These are phyloP conservation scores for Chaitophorus viminalis DNA, from an alignment of 2,888 invertebrate genomes.

Conservation along the genomic window DNA sequence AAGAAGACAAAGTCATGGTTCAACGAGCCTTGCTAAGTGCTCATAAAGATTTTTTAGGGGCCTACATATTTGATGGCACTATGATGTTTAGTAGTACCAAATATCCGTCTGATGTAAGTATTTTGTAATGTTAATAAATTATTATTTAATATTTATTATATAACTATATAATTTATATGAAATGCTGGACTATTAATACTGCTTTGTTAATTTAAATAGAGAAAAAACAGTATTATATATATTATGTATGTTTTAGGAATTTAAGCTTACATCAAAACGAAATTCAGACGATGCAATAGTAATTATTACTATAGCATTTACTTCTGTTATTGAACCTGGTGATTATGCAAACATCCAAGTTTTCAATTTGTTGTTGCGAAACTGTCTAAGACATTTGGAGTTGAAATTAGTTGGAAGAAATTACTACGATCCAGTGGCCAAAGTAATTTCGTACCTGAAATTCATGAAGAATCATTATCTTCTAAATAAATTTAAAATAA, in stretches of 20 bases:
- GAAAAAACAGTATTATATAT: background rate
- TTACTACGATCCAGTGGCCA: constrained; percentile 77
- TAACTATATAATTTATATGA: too few species aligned
- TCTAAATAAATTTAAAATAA: background rate
- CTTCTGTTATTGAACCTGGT: constrained; percentile 74
- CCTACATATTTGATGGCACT: constrained; percentile 81
- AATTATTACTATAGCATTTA: constrained; percentile 67
- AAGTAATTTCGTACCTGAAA: constrained; percentile 70
- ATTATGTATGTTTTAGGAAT: background rate
- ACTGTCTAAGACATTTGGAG: constrained; percentile 73
- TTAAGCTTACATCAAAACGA: constrained; percentile 50
- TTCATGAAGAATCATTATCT: background rate
- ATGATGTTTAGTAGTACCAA: constrained; percentile 75
- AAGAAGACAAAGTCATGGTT: constrained; percentile 74
- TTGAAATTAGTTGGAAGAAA: constrained; percentile 79
- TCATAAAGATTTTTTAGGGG: constrained; percentile 72
- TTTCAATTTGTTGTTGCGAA: constrained; percentile 81
- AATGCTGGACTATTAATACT: background rate
- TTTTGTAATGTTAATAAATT: constrained; percentile 60
- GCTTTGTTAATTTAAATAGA: background rate
- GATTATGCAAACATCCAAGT: constrained; percentile 80
- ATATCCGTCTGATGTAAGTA: constrained; percentile 67
- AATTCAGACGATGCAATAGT: background rate
- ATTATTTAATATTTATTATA: background rate
- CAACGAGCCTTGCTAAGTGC: constrained; percentile 73